Evolutionary conservation across 2,888 invertebrate species (phyloP), one percentile per base, ranked within the genome.

Genomic region (Oscheius onirici): DNA sequence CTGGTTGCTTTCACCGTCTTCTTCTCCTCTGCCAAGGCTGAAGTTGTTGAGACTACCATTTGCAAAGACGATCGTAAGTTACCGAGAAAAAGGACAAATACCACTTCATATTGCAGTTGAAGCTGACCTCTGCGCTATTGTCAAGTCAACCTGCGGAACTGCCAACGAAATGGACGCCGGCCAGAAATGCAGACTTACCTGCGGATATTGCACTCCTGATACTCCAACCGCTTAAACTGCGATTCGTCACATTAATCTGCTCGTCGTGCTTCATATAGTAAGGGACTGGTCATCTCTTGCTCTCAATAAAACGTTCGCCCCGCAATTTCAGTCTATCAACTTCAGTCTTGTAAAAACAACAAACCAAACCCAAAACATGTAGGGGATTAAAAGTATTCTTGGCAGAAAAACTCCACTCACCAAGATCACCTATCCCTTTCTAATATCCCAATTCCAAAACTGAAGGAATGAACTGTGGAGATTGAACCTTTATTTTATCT

Each of bases 251-350:
- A 58, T 13, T 8, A 34, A 40, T 43, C 58, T 58, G 43, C 58
- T 58, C 58, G 58, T 58, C 58, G 58, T 58, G 40, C 20, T 41
- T 40, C 24, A 52, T 15, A 3, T 24, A 55, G n/a, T 11, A 3
- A 55, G 41, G 58, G 58, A 58, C 58, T 58, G 58, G 58, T 58
- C 58, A 40, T 58, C 58, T 41, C 17, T 40, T 41, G 40, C 40
- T 58, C 20, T 10, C 58, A 20, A 58, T 41, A 40, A 58, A 58
- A 58, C n/a, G 10, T 34, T 58, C 58, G 20, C 58, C 43, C 58
- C 58, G 58, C 58, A 26, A 57, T n/a, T n/a, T n/a, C 34, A 34
- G 8, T 34, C 5, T 34, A 6, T 34, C 3, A 34, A 3, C 34
- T 34, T 34, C 34, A 34, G 34, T 34, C n/a, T n/a, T n/a, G n/a